Conservation (phyloP, 1,140 invertebrate species). For the Cecropterus lyciades region DNA sequence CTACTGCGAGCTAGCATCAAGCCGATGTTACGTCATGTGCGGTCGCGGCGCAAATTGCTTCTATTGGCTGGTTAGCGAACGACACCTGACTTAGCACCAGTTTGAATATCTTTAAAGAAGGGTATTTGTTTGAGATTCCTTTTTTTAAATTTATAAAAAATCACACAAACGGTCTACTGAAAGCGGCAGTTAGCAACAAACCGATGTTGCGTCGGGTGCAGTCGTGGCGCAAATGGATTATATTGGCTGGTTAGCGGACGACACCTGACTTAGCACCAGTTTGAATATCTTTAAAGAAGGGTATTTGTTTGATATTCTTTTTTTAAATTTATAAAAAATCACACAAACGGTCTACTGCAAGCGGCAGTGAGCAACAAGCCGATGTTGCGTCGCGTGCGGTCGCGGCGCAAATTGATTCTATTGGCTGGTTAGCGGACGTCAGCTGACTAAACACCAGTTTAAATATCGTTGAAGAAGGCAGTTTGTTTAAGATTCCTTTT, state of each 20-base stretch:
- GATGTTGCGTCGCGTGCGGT: slow-evolving; percentile 19
- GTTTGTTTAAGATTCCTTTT: too few relatives aligned
- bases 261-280: slow-evolving; percentile 26
- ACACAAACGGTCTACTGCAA: too few relatives aligned
- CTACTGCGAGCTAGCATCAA: slow-evolving; percentile 35
- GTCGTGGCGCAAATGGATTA: slow-evolving; percentile 34
- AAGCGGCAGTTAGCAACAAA: slow-evolving; percentile 32
- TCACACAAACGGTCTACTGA: too few relatives aligned
- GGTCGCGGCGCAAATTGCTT: slow-evolving; percentile 35
- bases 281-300: too few relatives aligned
- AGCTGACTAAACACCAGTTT: slow-evolving; percentile 22
- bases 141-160: too few relatives aligned
- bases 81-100: slow-evolving; percentile 26
- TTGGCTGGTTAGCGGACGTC: slow-evolving; percentile 37
- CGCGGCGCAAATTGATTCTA: slow-evolving; percentile 37
- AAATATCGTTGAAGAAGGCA: background rate
- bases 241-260: slow-evolving; percentile 38
- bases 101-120: background rate
- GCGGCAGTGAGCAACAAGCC: slow-evolving; percentile 26
- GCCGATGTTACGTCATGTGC: slow-evolving; percentile 16
- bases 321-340: too few relatives aligned
- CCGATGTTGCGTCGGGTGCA: slow-evolving; percentile 17
- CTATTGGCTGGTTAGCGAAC: slow-evolving; percentile 38
- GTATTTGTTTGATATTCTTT: too few relatives aligned
- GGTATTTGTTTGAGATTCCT: too few relatives aligned